Evolutionary conservation across 2,797 vertebrate species (phyloP).

Genomic region (Diplodus sargus): DNA sequence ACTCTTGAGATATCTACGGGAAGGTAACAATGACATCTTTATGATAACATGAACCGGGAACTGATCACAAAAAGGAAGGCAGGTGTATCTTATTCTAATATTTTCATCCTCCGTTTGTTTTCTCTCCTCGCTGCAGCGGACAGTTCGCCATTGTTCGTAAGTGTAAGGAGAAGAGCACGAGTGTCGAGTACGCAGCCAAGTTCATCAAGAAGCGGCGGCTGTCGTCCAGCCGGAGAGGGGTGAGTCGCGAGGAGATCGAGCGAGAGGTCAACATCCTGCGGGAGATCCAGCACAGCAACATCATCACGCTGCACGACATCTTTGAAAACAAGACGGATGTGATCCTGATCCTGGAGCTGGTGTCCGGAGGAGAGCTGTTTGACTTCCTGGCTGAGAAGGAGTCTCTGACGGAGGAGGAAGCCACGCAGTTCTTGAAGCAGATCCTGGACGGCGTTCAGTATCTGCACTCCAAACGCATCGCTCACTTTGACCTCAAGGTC

Average conservation of each 20-base stretch:
- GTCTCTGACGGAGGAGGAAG: slow-evolving; percentile 96
- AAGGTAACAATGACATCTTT: background rate
- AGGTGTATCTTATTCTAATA: background rate
- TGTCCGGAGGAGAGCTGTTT: slow-evolving; percentile 96
- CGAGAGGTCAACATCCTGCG: slow-evolving; percentile 97
- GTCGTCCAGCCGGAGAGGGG: slow-evolving; percentile 94
- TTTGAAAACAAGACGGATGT: slow-evolving; percentile 99
- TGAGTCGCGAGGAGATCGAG: slow-evolving; percentile 98
- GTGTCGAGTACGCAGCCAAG: slow-evolving; percentile 92
- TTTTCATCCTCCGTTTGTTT: background rate
- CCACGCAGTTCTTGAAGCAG: slow-evolving; percentile 98
- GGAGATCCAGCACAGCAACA: slow-evolving; percentile 98
- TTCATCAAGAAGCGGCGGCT: slow-evolving; percentile 98
- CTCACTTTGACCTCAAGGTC: slow-evolving; percentile 98
- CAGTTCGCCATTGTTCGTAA: slow-evolving; percentile 98
- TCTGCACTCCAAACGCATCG: slow-evolving; percentile 95
- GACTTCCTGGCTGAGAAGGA: slow-evolving; percentile 99
- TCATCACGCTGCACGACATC: slow-evolving; percentile 98
- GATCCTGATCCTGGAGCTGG: slow-evolving; percentile 97
- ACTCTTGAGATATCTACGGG: background rate
- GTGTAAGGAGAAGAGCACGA: slow-evolving; percentile 90
- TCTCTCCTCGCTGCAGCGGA: slow-evolving; percentile 81
- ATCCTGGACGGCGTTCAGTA: slow-evolving; percentile 97
- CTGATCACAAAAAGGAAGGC: background rate
- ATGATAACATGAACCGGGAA: background rate